These are phyloP conservation scores for Aethina tumida DNA, from an alignment of 1,140 invertebrate species.

Conservation along the genomic window DNA sequence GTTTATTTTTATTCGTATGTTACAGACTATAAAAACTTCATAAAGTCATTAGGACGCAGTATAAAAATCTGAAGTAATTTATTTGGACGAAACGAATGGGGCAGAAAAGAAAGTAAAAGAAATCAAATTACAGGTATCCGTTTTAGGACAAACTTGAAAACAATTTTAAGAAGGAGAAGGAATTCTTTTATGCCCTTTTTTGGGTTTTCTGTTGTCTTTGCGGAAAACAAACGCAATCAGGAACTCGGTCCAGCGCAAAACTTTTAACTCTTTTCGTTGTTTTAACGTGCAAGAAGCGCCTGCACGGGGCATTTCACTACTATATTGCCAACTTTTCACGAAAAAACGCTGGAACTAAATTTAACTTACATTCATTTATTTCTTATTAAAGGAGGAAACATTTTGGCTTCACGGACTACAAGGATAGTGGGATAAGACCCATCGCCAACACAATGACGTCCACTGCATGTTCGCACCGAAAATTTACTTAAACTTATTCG, in stretches of 20 bases:
- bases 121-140: constrained; percentile 18
- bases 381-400: not conserved
- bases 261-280: constrained; percentile 14
- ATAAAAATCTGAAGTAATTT: constrained; percentile 13
- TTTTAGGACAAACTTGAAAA: constrained; percentile 15
- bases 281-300: constrained; percentile 11
- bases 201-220: constrained; percentile 17
- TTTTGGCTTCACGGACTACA: too few relatives aligned
- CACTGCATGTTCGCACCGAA: too few relatives aligned
- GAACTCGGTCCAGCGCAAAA: constrained; percentile 17
- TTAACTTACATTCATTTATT: constrained; percentile 11
- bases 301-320: constrained; percentile 13
- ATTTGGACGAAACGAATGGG: constrained; percentile 1
- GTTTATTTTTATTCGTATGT: too few relatives aligned
- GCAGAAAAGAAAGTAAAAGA: constrained; percentile 7
- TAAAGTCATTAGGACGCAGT: too few relatives aligned
- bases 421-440: too few relatives aligned
- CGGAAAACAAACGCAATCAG: constrained; percentile 22
- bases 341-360: constrained; percentile 15
- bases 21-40: too few relatives aligned
- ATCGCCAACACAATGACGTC: too few relatives aligned
- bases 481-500: too few relatives aligned
- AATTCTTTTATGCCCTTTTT: constrained; percentile 12
- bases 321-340: constrained; percentile 13
- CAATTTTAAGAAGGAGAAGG: constrained; percentile 12